Evolutionary conservation across 2,113 vertebrate genomes (phyloP), one percentile per base, ranked within the genome.

Genomic region (Lophochroa leadbeateri): DNA sequence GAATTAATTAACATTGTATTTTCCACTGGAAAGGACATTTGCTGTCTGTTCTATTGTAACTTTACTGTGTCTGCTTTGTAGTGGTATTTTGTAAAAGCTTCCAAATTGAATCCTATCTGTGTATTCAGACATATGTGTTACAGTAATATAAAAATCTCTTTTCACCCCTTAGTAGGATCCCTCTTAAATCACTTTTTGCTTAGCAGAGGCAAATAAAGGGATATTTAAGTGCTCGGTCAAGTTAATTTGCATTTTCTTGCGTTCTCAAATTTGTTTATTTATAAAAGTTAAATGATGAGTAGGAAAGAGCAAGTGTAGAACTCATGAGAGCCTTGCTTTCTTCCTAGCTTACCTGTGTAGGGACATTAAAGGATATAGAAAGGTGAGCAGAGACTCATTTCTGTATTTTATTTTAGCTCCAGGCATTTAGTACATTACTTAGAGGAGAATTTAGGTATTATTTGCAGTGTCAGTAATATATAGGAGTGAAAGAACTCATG

Each of bases 1-100:
- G 65, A 57, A 84, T 95, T 88, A 95, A 94, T 65, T 71, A 92
- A 55, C 53, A 35, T n/a, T 41, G 20, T 35, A 23, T 96, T 86
- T 95, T 95, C 58, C 55, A 69, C 35, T 44, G 17, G 28, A 91
- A 91, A 74, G 31, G 72, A n/a, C 49, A 43, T 61, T 91, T 94
- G 3, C 35, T 92, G 7, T 83, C 47, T 68, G 2, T 67, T 72
- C 20, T 44, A 2, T 64, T 94, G 9, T 19, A 33, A 49, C 37
- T 82, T 82, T 63, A 46, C 37, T n/a, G 7, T 53, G 21, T 44
- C 37, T 92, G 10, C 52, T 86, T 74, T 61, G 37, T 68, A 71
- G 58, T 21, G n/a, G 35, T 69, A 52, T 35, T 90, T 70, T 57
- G 16, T 55, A 71, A 79, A 92, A 71, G 11, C 14, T 78, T 86